Evolutionary conservation across 2,888 invertebrate genomes (phyloP).

Genomic region (Incurvaria masculella): DNA sequence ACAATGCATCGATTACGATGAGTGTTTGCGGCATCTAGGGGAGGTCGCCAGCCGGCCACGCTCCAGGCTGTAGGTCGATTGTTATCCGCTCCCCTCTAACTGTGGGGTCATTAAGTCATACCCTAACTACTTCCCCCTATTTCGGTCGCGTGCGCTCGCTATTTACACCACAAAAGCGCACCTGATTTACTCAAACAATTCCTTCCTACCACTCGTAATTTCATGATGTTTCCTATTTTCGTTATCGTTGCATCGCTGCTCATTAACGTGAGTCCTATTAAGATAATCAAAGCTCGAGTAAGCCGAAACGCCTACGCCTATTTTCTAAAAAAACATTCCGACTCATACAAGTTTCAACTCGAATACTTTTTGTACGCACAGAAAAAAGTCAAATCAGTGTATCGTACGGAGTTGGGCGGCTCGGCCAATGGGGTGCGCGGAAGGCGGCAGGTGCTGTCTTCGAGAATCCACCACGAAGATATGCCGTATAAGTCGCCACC

Average conservation of each 20-base stretch:
- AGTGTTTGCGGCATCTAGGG: not conserved
- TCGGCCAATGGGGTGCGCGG: conserved; percentile 49
- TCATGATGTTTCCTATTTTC: not conserved
- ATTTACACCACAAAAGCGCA: not conserved
- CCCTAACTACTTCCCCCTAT: not conserved
- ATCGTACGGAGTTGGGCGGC: conserved; percentile 34
- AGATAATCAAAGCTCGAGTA: not conserved
- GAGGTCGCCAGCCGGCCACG: not conserved
- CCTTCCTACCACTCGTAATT: too few relatives aligned
- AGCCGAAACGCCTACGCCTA: not conserved
- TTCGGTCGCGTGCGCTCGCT: not conserved
- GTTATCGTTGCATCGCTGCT: not conserved
- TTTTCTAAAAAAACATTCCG: conserved; percentile 30
- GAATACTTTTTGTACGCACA: conserved; percentile 46
- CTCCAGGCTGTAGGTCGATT: not conserved
- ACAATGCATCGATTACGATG: not conserved
- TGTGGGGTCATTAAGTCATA: not conserved
- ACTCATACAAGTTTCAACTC: conserved; percentile 49
- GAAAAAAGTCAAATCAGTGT: conserved; percentile 55
- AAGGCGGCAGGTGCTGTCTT: conserved; percentile 43
- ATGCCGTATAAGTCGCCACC: conserved; percentile 31
- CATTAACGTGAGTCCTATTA: not conserved
- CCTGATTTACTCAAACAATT: not conserved
- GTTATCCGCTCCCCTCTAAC: not conserved
- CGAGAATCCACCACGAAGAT: not conserved